Evolutionary conservation across 2,113 vertebrate genomes (phyloP).

Genomic region (Melanerpes formicivorus): DNA sequence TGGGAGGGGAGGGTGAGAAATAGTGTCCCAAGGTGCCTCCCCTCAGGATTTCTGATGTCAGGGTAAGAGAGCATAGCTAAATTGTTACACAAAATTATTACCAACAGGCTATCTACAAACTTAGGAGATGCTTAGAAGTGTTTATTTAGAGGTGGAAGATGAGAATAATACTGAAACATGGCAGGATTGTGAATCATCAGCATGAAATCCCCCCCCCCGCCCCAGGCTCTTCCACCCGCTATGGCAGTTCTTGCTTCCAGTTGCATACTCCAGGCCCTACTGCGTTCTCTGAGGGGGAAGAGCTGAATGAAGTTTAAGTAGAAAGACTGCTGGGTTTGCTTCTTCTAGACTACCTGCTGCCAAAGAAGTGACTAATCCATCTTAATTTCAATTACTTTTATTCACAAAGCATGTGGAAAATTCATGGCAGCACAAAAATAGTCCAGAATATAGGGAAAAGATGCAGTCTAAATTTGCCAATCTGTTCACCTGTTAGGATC

Average conservation of each 20-base stretch:
- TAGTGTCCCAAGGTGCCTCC: rapidly evolving
- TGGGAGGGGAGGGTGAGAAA: neutral
- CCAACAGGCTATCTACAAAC: neutral
- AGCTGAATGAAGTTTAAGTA: neutral
- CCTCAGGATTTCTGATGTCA: neutral
- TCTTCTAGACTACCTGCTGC: neutral
- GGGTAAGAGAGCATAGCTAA: too few relatives aligned
- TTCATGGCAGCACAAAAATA: neutral
- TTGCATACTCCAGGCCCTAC: neutral
- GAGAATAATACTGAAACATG: neutral
- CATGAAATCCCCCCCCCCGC: rapidly evolving
- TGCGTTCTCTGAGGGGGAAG: neutral
- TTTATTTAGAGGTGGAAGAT: neutral
- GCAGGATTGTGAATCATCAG: neutral
- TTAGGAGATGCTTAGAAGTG: neutral
- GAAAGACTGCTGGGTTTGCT: neutral
- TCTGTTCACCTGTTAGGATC: conserved; percentile 13
- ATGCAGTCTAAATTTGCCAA: neutral
- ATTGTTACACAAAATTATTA: neutral
- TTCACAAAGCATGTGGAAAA: neutral
- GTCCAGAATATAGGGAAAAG: neutral
- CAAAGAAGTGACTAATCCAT: conserved; percentile 13
- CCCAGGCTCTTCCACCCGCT: neutral
- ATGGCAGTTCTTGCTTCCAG: neutral
- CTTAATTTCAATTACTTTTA: conserved; percentile 19